Conservation (phyloP, 2,888 invertebrate genomes). For the Eustalomyia histrio region DNA sequence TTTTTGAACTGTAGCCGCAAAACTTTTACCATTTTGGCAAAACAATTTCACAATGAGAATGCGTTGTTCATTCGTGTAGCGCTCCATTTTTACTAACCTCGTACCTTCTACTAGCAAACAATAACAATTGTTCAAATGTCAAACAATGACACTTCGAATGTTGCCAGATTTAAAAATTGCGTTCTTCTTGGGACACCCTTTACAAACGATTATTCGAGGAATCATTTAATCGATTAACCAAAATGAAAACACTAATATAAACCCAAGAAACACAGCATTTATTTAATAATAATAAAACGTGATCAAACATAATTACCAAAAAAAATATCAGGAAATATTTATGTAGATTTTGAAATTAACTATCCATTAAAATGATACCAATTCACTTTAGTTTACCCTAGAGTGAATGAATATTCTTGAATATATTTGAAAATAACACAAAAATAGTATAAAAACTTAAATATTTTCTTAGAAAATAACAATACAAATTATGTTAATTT, state of each 20-base stretch:
- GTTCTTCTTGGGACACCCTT: too few relatives aligned
- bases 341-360: background rate
- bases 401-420: background rate
- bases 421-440: background rate
- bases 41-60: too few relatives aligned
- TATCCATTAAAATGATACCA: background rate
- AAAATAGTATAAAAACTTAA: conserved; percentile 18
- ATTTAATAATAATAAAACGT: conserved; percentile 16
- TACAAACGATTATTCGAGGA: too few relatives aligned
- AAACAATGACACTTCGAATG: too few relatives aligned
- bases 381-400: background rate
- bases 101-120: too few relatives aligned
- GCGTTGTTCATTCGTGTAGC: too few relatives aligned
- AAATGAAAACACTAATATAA: background rate
- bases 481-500: conserved; percentile 72
- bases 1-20: too few relatives aligned
- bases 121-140: too few relatives aligned
- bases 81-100: too few relatives aligned
- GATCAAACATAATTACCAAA: conserved; percentile 22
- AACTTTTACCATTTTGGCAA: too few relatives aligned
- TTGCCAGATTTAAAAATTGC: too few relatives aligned
- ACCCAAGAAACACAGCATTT: background rate
- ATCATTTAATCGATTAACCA: too few relatives aligned
- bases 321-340: background rate
- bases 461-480: conserved; percentile 69